Evolutionary conservation across 2,113 vertebrate species (phyloP).

Genomic region (Ictidomys tridecemlineatus): DNA sequence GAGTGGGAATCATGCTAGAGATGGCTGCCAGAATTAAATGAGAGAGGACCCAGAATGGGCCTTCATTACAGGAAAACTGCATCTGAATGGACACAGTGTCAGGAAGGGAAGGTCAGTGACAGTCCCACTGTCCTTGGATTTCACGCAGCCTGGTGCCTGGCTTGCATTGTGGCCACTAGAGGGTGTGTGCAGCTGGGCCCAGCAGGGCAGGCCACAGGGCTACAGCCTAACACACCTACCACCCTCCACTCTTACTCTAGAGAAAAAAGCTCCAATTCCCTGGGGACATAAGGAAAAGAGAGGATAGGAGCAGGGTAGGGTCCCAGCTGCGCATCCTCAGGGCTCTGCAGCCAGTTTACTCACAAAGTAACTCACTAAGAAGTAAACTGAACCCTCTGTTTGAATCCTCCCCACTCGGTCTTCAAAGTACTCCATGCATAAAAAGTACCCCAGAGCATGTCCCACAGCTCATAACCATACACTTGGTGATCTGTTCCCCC

Average conservation of each 20-base stretch:
- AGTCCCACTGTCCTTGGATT: background rate
- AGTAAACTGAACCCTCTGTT: background rate
- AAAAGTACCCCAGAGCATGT: too few relatives aligned
- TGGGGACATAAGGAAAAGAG: too few relatives aligned
- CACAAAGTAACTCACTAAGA: constrained; percentile 26
- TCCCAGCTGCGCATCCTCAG: background rate
- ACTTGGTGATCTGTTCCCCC: background rate
- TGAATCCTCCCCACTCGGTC: background rate
- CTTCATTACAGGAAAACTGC: background rate
- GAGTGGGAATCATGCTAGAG: background rate
- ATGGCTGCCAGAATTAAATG: background rate
- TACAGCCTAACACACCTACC: background rate
- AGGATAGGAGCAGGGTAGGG: background rate
- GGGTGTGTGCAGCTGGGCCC: background rate
- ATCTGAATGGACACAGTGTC: background rate
- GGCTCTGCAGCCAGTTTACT: background rate
- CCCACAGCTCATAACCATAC: background rate
- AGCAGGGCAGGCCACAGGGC: background rate
- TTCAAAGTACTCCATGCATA: background rate
- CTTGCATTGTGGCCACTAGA: constrained; percentile 52
- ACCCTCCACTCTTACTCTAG: background rate
- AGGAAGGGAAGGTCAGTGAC: background rate
- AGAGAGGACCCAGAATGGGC: background rate
- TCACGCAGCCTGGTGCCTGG: background rate
- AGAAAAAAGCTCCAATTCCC: background rate